Conservation (phyloP, 2,888 invertebrate genomes). For the Drosophila prostipennis region DNA sequence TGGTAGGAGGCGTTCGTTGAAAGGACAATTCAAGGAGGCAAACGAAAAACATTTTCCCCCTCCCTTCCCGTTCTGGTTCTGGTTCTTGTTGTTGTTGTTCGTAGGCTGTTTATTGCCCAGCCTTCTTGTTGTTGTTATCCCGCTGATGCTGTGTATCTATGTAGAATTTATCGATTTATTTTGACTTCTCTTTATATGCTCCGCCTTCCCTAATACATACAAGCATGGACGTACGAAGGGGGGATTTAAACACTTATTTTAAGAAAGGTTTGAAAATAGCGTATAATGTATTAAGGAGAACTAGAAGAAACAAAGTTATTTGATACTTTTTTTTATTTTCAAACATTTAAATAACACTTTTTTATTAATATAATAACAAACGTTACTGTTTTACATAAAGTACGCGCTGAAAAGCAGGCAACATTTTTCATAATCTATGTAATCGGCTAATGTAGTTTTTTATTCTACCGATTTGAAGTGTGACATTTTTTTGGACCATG, state of each 20-base stretch:
- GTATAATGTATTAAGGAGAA: too few relatives aligned
- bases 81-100: conserved; percentile 30
- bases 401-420: background rate
- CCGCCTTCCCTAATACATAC: conserved; percentile 50
- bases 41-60: conserved; percentile 62
- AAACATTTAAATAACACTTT: too few relatives aligned
- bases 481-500: too few relatives aligned
- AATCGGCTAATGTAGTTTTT: too few relatives aligned
- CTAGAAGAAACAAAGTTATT: too few relatives aligned
- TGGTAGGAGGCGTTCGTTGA: conserved; percentile 32
- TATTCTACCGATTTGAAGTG: background rate
- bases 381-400: too few relatives aligned
- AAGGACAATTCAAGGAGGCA: conserved; percentile 79
- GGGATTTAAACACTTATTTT: background rate
- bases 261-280: too few relatives aligned
- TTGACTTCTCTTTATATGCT: conserved; percentile 68
- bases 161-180: conserved; percentile 76
- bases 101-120: conserved; percentile 74
- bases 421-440: too few relatives aligned
- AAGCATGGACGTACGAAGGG: conserved; percentile 20
- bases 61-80: conserved; percentile 8
- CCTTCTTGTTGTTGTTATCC: conserved; percentile 37
- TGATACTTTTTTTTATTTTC: too few relatives aligned
- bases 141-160: conserved; percentile 49
- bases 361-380: too few relatives aligned